Evolutionary conservation across 2,888 invertebrate genomes (phyloP), one percentile per base, ranked within the genome.

Genomic region (Eristalinus aeneus): DNA sequence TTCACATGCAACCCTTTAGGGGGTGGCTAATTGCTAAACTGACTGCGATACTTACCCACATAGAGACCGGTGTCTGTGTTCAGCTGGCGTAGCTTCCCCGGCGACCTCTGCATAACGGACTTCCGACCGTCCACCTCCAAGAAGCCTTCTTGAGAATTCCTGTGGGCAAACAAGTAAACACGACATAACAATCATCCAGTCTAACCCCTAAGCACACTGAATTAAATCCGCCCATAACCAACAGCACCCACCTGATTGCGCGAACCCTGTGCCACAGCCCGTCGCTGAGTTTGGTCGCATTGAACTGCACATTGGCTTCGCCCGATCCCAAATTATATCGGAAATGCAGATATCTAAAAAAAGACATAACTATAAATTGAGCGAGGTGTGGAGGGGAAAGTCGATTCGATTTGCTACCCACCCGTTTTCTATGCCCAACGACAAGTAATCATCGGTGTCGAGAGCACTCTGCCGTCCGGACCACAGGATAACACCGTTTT

Each of bases 261-360:
- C 95, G 94, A 83, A 97, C 94, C 86, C 95, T 94, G 92, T 97
- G 97, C 97, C 97, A 93, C 6, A 97, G 94, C 56, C 98, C 98
- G 92, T 98, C 98, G 93, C 97, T 97, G 53, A 98, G 95, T 91
- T 95, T 95, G 11, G 97, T 96, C 89, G 95, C 94, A 92, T 98
- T 98, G 89, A 97, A 97, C 86, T 95, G 94, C 69, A 98, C 96
- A 87, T 96, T 94, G 67, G 96, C 96, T 91, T 97, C 97, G 0
- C 97, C 98, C 88, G 96, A 96, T 63, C 97, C 97, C 88, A 98
- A 94, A 92, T 97, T 97, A 92, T 97, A 98, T 89, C 97, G 95
- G 89, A 95, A 93, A 88, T 93, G 92, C 64, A 93, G 88, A 88
- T 90, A 92, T 20, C 92, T 92, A 73, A 34, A n/a, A 69, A 9